phyloP scores from a whole-genome alignment of 2,113 vertebrate genomes.

The Corythaixoides concolor region DNA sequence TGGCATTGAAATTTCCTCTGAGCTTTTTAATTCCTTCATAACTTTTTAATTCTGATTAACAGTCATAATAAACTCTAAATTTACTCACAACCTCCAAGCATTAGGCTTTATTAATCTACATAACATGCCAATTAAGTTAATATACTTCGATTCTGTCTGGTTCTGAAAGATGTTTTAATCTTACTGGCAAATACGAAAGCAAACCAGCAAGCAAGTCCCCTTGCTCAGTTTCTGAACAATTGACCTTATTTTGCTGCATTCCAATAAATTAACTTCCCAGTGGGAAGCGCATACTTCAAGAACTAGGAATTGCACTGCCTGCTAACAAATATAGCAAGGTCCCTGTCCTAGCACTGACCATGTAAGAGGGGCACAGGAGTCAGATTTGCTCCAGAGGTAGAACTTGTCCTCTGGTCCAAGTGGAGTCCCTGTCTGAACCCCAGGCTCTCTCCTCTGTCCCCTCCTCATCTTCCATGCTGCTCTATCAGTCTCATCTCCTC shows the following conservation, averaged over 20 bases:
- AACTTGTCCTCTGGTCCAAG: background rate
- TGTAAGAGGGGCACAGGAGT: background rate
- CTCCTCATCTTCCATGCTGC: background rate
- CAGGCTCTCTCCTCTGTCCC: background rate
- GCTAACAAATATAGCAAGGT: background rate
- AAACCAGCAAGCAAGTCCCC: background rate
- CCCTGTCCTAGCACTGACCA: background rate
- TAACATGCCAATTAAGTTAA: slow-evolving; percentile 46
- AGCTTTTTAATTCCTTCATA: slow-evolving; percentile 11
- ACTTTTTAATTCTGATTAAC: slow-evolving; percentile 52
- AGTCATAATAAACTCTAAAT: slow-evolving; percentile 43
- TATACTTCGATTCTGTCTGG: background rate
- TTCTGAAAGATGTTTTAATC: slow-evolving; percentile 33
- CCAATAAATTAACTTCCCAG: background rate
- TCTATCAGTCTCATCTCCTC: background rate
- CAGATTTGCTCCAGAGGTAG: background rate
- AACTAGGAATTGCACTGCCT: background rate
- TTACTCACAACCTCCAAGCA: slow-evolving; percentile 3
- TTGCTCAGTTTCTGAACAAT: background rate
- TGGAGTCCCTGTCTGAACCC: background rate
- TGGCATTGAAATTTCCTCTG: background rate
- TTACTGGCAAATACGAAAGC: background rate
- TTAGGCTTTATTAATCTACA: slow-evolving; percentile 47
- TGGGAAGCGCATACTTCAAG: background rate
- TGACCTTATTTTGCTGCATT: background rate